A percentile compares a stretch with the other conserved stretches of the same genome.
phyloP scores from a whole-genome alignment of 2,888 invertebrate genomes.

The Catocala fraxini region DNA sequence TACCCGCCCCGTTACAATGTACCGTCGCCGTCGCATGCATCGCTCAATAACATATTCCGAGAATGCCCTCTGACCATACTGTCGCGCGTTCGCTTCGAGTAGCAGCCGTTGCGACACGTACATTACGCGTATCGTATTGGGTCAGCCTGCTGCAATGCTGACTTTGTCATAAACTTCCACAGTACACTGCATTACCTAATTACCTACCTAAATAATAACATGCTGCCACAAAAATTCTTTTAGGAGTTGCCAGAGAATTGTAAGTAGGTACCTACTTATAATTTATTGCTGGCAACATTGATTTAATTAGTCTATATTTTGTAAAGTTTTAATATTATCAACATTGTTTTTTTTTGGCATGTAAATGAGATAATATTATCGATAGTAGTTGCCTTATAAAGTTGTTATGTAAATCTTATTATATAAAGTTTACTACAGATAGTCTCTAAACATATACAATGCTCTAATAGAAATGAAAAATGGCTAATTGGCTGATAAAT shows the following conservation, averaged over 20 bases:
- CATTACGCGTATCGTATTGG: conserved; percentile 61
- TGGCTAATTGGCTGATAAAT: no score
- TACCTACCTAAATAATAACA: conserved; percentile 44
- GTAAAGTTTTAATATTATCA: conserved; percentile 10
- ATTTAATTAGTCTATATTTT: conserved; percentile 27
- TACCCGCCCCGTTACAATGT: conserved; percentile 59
- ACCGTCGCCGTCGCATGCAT: conserved; percentile 55
- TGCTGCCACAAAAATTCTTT: conserved; percentile 53
- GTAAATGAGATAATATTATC: conserved; percentile 14
- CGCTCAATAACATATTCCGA: conserved; percentile 60
- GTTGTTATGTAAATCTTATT: conserved; percentile 22
- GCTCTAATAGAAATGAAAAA: no score
- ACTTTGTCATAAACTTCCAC: conserved; percentile 66
- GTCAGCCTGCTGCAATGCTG: conserved; percentile 67
- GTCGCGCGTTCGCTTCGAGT: conserved; percentile 38
- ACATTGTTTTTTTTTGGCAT: conserved; percentile 22
- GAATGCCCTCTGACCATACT: conserved; percentile 60
- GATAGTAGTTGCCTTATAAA: conserved; percentile 17
- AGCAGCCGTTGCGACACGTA: conserved; percentile 61
- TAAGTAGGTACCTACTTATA: conserved; percentile 16
- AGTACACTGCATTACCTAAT: conserved; percentile 47
- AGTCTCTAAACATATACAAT: no score
- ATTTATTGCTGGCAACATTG: conserved; percentile 62
- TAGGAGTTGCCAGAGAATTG: conserved; percentile 61
- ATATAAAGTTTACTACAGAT: conserved; percentile 7